These are phyloP conservation scores for Crotalus horridus DNA, from an alignment of 2,113 vertebrate species.

Conservation along the genomic window DNA sequence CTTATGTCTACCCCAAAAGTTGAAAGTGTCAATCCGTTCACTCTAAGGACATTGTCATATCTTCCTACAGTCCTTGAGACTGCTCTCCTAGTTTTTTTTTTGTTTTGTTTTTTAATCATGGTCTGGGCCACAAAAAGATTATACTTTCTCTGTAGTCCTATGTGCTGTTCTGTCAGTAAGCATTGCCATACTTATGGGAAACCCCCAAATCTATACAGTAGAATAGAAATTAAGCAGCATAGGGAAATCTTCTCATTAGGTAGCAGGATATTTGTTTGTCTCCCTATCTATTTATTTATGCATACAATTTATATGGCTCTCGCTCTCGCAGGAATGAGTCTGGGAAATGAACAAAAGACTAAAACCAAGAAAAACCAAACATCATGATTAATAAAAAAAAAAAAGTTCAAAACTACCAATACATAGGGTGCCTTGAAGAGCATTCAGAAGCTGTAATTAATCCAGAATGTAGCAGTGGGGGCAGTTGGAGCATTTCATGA, in stretches of 20 bases:
- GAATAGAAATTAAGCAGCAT: neutral
- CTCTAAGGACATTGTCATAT: neutral
- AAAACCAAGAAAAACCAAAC: neutral
- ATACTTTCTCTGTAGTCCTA: neutral
- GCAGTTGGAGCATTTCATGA: too few relatives aligned
- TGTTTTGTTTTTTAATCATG: neutral
- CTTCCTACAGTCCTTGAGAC: neutral
- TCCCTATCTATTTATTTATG: neutral
- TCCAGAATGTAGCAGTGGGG: too few relatives aligned
- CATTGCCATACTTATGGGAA: neutral
- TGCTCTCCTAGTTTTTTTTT: neutral
- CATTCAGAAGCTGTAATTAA: too few relatives aligned
- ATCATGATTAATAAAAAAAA: neutral
- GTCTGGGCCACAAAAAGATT: neutral
- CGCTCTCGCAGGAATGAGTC: neutral
- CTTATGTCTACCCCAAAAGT: neutral
- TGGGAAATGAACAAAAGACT: neutral
- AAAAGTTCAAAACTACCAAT: neutral
- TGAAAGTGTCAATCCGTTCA: neutral
- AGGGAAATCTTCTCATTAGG: neutral
- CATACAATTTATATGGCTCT: neutral
- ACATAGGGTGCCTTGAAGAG: neutral
- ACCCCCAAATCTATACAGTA: neutral
- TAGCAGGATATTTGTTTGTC: neutral
- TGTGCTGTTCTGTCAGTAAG: neutral